Conservation (phyloP, 2,797 vertebrate species). For the Rhinatrema bivittatum region DNA sequence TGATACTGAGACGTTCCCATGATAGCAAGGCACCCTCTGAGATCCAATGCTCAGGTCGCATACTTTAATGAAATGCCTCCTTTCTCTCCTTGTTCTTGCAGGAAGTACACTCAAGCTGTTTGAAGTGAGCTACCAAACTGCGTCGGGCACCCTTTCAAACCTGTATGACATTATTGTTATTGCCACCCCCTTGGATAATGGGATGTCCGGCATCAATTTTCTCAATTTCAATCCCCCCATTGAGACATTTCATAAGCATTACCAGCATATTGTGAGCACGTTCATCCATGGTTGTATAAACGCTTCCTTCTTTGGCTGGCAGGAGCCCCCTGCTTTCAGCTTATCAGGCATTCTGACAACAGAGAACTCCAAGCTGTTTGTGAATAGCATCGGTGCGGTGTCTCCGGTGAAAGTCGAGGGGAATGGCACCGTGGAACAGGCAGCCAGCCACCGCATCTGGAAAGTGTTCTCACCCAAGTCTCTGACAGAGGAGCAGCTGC, state of each 20-base stretch:
- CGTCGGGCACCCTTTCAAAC: conserved; percentile 54
- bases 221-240: conserved; percentile 70
- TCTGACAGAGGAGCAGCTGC: conserved; percentile 67
- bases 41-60: no score
- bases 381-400: conserved; percentile 62
- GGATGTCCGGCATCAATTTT: conserved; percentile 73
- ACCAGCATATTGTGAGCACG: conserved; percentile 68
- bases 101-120: conserved; percentile 59
- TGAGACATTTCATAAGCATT: conserved; percentile 58
- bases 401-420: conserved; percentile 42
- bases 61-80: neutral
- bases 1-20: no score
- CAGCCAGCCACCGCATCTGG: conserved; percentile 53
- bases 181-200: conserved; percentile 72
- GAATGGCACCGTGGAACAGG: neutral
- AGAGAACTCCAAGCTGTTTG: conserved; percentile 52
- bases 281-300: conserved; percentile 81
- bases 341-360: conserved; percentile 63
- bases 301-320: conserved; percentile 66
- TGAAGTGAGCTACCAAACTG: conserved; percentile 66
- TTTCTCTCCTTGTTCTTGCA: conserved; percentile 16
- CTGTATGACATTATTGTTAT: conserved; percentile 81
- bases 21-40: no score
- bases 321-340: conserved; percentile 33
- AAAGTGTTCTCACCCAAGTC: conserved; percentile 70